Conservation (phyloP, 2,113 vertebrate species). For the Perca schrenkii region DNA sequence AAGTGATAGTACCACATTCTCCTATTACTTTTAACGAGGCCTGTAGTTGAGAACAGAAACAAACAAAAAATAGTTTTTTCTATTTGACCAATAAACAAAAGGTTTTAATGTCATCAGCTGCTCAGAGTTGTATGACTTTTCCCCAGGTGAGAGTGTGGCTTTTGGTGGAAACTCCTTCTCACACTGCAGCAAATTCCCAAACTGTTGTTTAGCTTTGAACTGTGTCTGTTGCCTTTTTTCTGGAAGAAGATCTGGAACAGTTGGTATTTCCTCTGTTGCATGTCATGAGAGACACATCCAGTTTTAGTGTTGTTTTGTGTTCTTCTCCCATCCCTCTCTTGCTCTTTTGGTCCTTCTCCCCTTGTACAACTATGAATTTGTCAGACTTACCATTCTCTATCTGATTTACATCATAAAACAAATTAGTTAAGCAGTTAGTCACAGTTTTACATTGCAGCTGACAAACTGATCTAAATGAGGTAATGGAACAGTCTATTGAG, state of each 20-base stretch:
- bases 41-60: conserved; percentile 17
- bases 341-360: no score
- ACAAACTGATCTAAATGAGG: neutral
- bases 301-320: neutral
- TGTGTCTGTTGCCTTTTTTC: neutral
- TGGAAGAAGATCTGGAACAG: neutral
- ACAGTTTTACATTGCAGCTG: neutral
- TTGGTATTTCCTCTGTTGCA: conserved; percentile 8
- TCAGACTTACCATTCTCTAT: neutral
- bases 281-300: neutral
- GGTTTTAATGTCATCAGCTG: neutral
- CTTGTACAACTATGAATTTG: neutral
- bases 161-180: conserved; percentile 39
- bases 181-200: neutral
- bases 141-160: conserved; percentile 18
- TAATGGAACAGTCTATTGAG: neutral
- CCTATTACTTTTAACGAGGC: fast-evolving
- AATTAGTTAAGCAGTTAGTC: neutral
- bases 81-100: conserved; percentile 14
- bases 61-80: conserved; percentile 1
- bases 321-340: neutral
- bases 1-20: neutral
- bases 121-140: neutral
- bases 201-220: neutral
- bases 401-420: neutral